Evolutionary conservation across 2,113 vertebrate genomes (phyloP), one percentile per base, ranked within the genome.

Genomic region (Pelecanoides urinatrix): DNA sequence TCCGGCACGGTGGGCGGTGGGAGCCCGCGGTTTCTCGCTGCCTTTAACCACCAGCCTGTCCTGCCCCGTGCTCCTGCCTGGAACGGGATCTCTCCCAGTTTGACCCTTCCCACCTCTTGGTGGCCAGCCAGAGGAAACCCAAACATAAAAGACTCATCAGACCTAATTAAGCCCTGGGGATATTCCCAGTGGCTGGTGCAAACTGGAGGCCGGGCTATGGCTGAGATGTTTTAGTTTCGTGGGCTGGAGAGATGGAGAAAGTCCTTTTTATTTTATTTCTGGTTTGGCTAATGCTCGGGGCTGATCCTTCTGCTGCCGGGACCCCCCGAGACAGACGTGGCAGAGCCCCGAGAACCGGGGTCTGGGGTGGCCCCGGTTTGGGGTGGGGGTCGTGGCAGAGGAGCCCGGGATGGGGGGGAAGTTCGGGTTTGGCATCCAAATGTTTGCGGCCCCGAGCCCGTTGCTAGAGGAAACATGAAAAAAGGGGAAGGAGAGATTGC

Each of bases 401-500:
- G 42, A 90, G 52, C 47, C 19, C 0, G 4, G 13, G 0, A 3
- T 65, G 63, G 76, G 68, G 63, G 63, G 76, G 81, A 93, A 85
- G 88, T 91, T 91, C 0, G 6, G 65, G 56, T 71, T 96, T 74
- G 77, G 77, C 32, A 86, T 74, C 92, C 92, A 75, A 91, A 40
- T 67, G 70, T 75, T 93, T 78, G 94, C 6, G 84, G 81, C 81
- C 72, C 77, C 0, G 5, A 73, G 85, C 95, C 90, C 81, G 85
- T 94, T 94, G 90, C 81, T 91, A 26, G 66, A 96, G 96, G 95
- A 96, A 96, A 92, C 70, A 2, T 25, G 49, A 50, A 52, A 59
- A 97, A 97, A 96, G 66, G 44, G 96, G 95, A 97, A 96, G 96
- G 90, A 84, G 92, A 87, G 96, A 32, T 92, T 94, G 96, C 9